A percentile compares a stretch with the other conserved stretches of the same genome.
Evolutionary conservation across 2,888 invertebrate genomes (phyloP).

Genomic region (Gymnosoma rotundatum): DNA sequence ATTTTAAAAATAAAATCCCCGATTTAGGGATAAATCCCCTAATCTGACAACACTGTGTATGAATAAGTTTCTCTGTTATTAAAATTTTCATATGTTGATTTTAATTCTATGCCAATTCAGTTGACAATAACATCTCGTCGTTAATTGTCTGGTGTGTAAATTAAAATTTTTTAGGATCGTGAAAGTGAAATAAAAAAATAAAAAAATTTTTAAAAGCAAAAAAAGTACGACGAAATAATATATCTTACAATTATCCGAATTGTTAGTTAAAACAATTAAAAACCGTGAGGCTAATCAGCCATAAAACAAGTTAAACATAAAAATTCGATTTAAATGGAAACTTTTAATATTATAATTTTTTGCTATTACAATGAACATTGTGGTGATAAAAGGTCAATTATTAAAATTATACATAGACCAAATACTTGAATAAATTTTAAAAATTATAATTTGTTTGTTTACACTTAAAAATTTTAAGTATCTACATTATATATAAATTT

Average conservation of each 20-base stretch:
- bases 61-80: no score
- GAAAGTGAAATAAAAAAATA: not conserved
- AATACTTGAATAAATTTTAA: slow-evolving; percentile 46
- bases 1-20: no score
- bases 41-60: no score
- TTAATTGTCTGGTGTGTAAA: slow-evolving; percentile 28
- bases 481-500: no score
- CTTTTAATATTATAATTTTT: slow-evolving; percentile 52
- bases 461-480: no score
- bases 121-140: slow-evolving; percentile 32
- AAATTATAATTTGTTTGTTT: not conserved
- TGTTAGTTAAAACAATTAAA: slow-evolving; percentile 18
- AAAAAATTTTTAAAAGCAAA: slow-evolving; percentile 45
- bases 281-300: not conserved
- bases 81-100: slow-evolving; percentile 10
- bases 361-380: slow-evolving; percentile 54
- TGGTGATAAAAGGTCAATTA: slow-evolving; percentile 60
- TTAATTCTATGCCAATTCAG: slow-evolving; percentile 18
- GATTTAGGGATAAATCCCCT: no score
- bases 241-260: slow-evolving; percentile 7
- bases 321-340: slow-evolving; percentile 61
- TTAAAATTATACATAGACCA: slow-evolving; percentile 66
- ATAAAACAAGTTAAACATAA: slow-evolving; percentile 26
- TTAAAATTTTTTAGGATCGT: no score
- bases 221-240: not conserved